Evolutionary conservation across 1,140 invertebrate species (phyloP).

Genomic region (Chymomyza costata): DNA sequence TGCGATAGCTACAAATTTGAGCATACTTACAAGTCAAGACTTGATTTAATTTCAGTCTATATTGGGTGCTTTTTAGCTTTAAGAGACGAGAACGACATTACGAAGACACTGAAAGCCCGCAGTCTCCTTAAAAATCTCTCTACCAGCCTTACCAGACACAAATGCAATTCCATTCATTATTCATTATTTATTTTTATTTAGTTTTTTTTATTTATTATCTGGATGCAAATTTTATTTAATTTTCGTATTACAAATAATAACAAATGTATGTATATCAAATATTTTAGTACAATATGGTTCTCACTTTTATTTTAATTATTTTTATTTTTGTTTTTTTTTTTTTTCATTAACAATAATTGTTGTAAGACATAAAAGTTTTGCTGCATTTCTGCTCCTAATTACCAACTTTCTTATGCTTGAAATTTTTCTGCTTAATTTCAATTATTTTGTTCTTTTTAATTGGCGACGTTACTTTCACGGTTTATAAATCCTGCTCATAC

Average conservation of each 20-base stretch:
- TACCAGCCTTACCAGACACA: too few relatives aligned
- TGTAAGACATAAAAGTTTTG: slow-evolving; percentile 62
- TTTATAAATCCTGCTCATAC: slow-evolving; percentile 39
- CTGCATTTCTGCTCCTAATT: slow-evolving; percentile 30
- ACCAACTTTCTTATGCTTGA: slow-evolving; percentile 23
- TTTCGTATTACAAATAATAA: slow-evolving; percentile 73
- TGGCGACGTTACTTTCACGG: slow-evolving; percentile 69
- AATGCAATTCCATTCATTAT: too few relatives aligned
- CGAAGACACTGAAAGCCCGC: too few relatives aligned
- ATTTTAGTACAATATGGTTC: slow-evolving; percentile 72
- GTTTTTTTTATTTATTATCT: slow-evolving; percentile 67
- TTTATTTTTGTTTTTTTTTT: slow-evolving; percentile 56
- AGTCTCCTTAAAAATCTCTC: too few relatives aligned
- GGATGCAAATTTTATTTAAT: slow-evolving; percentile 72
- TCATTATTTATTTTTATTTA: slow-evolving; percentile 51
- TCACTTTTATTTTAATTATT: slow-evolving; percentile 61
- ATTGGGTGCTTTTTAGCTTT: too few relatives aligned
- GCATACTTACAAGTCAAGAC: too few relatives aligned
- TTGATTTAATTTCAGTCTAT: too few relatives aligned
- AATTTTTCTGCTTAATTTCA: slow-evolving; percentile 25
- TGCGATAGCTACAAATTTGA: too few relatives aligned
- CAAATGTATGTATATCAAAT: slow-evolving; percentile 72
- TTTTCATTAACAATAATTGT: slow-evolving; percentile 69
- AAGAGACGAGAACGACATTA: too few relatives aligned
- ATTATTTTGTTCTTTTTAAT: slow-evolving; percentile 49